These are phyloP conservation scores for Leucozona laternaria DNA, from an alignment of 2,888 invertebrate species.

Conservation along the genomic window DNA sequence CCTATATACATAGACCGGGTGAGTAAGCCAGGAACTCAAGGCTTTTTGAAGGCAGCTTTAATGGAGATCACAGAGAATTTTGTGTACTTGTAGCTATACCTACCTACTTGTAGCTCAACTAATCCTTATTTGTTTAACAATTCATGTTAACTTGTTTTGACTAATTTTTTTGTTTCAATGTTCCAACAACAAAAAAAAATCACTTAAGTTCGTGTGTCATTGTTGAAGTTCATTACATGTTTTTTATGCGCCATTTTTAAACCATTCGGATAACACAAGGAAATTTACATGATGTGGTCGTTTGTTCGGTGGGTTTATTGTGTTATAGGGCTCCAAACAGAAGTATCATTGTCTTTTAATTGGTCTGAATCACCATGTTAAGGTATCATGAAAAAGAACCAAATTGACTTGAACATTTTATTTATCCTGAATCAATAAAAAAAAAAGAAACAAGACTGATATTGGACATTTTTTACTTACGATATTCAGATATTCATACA, in stretches of 20 bases:
- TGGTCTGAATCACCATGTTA: slow-evolving; percentile 11
- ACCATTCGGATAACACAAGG: slow-evolving; percentile 27
- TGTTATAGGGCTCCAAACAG: neutral
- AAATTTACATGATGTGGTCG: slow-evolving; percentile 52
- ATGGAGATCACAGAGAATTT: slow-evolving; percentile 28
- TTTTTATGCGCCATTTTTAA: slow-evolving; percentile 56
- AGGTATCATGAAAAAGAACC: neutral
- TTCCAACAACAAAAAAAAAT: slow-evolving; percentile 19
- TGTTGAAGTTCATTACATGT: slow-evolving; percentile 64
- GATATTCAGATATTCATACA: neutral
- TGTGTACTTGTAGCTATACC: neutral
- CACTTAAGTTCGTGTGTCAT: slow-evolving; percentile 67
- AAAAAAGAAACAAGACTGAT: neutral
- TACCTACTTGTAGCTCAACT: slow-evolving; percentile 43
- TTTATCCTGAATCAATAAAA: neutral
- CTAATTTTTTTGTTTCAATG: slow-evolving; percentile 31
- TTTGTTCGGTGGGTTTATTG: slow-evolving; percentile 3
- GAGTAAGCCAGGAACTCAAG: slow-evolving; percentile 35
- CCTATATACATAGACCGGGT: slow-evolving; percentile 1
- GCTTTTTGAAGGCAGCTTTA: slow-evolving; percentile 48
- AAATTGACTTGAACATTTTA: slow-evolving; percentile 9
- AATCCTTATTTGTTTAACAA: slow-evolving; percentile 76
- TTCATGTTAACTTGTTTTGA: slow-evolving; percentile 69
- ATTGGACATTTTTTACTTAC: neutral
- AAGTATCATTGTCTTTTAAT: neutral